Evolutionary conservation across 1,140 invertebrate species (phyloP), one percentile per base, ranked within the genome.

Genomic region (Leguminivora glycinivorella): DNA sequence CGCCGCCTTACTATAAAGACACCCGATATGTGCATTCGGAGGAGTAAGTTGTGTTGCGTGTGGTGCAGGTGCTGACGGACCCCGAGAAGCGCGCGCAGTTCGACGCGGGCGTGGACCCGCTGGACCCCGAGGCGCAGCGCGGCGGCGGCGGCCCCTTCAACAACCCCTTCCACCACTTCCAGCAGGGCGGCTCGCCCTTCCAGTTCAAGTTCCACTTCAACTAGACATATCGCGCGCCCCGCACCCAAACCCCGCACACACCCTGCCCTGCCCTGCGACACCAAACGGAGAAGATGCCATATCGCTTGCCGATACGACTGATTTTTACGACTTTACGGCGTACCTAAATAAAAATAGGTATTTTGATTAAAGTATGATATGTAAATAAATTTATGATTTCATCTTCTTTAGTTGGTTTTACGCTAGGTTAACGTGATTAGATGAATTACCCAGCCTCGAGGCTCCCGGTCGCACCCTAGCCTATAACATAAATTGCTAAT

Each of bases 131-230:
- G 91, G 94, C 95, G 4, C 93, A 93, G 47, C 92, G 93, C 58
- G 93, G 94, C 68, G 90, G 92, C 19, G 86, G 85, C 68, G 83
- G 80, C 0, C 87, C 84, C 80, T 90, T 93, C 74, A 95, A 95
- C 47, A 96, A 96, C 92, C 96, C 97, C 73, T 98, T 98, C 87
- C 96, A 98, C 80, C 95, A 96, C 90, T 98, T 98, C 94, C 96
- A 96, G 77, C 93, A 94, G 80, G 96, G 96, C 75, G 95, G 95
- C 73, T 63, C 58, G 4, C 96, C 96, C 83, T 99, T 98, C 94
- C 96, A 98, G 81, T 99, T 99, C 90, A 98, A 98, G 92, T 99
- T 99, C 93, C 97, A 99, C 88, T 99, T 97, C 84, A 96, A 96
- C 91, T 96, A 91, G 22, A 91, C 43, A 73, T 4, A 6, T 68